phyloP scores from a whole-genome alignment of 2,888 invertebrate genomes.

The Ormyrus nitidulus region DNA sequence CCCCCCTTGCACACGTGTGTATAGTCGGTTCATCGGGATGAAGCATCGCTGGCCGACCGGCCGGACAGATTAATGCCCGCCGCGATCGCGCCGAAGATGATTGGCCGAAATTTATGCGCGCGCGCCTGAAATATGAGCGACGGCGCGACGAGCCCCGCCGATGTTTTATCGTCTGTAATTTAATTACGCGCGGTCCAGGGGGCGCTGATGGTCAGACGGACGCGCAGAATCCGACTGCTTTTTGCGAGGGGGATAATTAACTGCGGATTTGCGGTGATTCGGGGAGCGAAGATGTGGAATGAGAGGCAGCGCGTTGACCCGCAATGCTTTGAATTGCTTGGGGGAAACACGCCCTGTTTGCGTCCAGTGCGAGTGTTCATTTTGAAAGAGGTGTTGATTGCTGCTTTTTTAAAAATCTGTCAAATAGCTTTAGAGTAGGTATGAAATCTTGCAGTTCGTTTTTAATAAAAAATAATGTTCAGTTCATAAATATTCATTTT shows the following conservation, averaged over 20 bases:
- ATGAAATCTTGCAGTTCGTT: too few species aligned
- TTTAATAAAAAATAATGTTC: too few species aligned
- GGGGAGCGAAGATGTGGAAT: not conserved
- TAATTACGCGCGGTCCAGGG: conserved; percentile 21
- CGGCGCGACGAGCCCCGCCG: too few species aligned
- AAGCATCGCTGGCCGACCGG: not conserved
- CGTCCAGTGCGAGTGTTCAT: too few species aligned
- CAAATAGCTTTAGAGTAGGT: too few species aligned
- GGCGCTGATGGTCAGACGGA: not conserved
- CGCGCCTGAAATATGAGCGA: too few species aligned
- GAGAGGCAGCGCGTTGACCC: not conserved
- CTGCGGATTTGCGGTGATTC: conserved; percentile 6
- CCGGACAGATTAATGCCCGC: conserved; percentile 12
- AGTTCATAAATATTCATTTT: too few species aligned
- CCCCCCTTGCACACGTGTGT: not conserved
- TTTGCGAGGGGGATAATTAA: conserved; percentile 7
- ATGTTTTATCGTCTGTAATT: conserved; percentile 28
- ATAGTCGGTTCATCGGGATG: conserved; percentile 4
- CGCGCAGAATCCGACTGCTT: not conserved
- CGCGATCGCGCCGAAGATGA: conserved; percentile 6
- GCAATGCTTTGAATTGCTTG: too few species aligned
- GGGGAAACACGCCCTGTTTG: too few species aligned
- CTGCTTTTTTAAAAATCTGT: too few species aligned
- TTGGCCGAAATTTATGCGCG: not conserved
- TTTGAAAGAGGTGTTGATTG: too few species aligned